These are phyloP conservation scores for Panonychus citri DNA, from an alignment of 1,140 invertebrate genomes.

Conservation along the genomic window DNA sequence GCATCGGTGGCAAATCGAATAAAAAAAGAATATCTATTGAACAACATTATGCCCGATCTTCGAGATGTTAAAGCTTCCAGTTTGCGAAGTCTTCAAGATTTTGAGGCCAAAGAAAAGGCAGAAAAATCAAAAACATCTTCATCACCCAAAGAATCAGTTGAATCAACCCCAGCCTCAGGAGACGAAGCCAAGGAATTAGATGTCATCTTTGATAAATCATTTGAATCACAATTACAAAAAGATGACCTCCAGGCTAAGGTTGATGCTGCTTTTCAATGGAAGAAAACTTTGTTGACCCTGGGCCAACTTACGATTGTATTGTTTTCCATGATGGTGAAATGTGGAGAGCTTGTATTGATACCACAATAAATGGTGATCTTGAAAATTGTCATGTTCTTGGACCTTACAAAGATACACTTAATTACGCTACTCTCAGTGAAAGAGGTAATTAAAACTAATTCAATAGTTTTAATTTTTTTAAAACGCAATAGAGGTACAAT, in stretches of 20 bases:
- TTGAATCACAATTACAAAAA: constrained; percentile 55
- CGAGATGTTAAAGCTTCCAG: constrained; percentile 13
- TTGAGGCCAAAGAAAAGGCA: constrained; percentile 46
- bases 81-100: constrained; percentile 17
- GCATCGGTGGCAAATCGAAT: constrained; percentile 32
- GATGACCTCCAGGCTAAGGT: constrained; percentile 69
- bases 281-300: constrained; percentile 54
- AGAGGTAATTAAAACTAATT: constrained; percentile 17
- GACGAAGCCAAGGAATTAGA: too few species aligned
- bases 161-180: constrained; percentile 12
- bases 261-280: constrained; percentile 55
- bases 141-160: constrained; percentile 20
- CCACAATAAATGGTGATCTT: constrained; percentile 54
- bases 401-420: constrained; percentile 55
- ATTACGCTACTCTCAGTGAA: constrained; percentile 48
- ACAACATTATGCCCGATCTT: constrained; percentile 37
- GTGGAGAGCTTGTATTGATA: constrained; percentile 69
- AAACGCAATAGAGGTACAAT: too few species aligned
- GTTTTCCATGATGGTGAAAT: constrained; percentile 61
- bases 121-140: constrained; percentile 38
- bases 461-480: too few species aligned
- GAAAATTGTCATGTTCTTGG: constrained; percentile 46
- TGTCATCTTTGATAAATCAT: constrained; percentile 12
- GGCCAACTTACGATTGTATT: constrained; percentile 77
- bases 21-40: too few species aligned